Percentiles rank a stretch among this genome's conserved stretches.
These are phyloP conservation scores for Cryptocephalus moraei DNA, from an alignment of 2,888 invertebrate genomes.

Conservation along the genomic window DNA sequence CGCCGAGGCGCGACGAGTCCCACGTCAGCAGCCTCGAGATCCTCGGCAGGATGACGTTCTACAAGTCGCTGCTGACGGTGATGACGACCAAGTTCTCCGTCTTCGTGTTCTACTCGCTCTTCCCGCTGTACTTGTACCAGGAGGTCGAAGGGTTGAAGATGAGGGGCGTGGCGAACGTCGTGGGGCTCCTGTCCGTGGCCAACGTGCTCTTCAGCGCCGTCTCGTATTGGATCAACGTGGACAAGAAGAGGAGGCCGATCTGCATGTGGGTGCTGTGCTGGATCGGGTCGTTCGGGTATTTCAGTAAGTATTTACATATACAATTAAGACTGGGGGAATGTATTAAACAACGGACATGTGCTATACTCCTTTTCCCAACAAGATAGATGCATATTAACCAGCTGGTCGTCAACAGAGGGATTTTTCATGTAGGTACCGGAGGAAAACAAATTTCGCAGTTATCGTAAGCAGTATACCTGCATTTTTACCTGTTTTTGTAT, in stretches of 20 bases:
- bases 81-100: conserved; percentile 45
- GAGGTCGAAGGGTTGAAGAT: conserved; percentile 22
- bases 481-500: no score
- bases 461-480: no score
- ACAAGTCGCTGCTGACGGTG: conserved; percentile 45
- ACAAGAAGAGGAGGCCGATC: conserved; percentile 26
- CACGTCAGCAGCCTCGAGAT: conserved; percentile 15
- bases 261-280: conserved; percentile 38
- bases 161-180: conserved; percentile 22
- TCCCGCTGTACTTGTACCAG: conserved; percentile 43
- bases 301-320: conserved; percentile 37
- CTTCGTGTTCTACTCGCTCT: conserved; percentile 43
- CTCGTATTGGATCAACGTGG: conserved; percentile 26
- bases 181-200: conserved; percentile 25
- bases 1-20: conserved; percentile 10
- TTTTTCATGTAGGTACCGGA: no score
- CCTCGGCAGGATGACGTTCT: conserved; percentile 38
- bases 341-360: no score
- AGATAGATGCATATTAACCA: no score
- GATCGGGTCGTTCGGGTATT: conserved; percentile 45
- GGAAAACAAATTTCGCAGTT: no score
- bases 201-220: conserved; percentile 24
- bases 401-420: no score
- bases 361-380: no score
- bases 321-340: no score